Conservation (phyloP, 2,888 invertebrate genomes). For the Branchellion lobata region DNA sequence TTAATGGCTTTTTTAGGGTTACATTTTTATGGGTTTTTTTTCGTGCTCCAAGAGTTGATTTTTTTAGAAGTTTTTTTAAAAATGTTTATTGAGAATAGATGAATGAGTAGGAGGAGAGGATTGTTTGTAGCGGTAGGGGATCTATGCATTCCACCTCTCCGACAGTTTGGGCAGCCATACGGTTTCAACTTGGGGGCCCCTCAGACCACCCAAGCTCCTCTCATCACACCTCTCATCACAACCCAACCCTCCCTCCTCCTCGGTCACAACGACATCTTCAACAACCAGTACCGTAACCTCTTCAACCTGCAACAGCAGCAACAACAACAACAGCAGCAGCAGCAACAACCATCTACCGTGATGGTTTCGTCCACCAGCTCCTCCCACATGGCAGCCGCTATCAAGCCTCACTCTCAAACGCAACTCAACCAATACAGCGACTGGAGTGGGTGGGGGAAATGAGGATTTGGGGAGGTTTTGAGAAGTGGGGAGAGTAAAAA, state of each 20-base stretch:
- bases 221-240: constrained; percentile 54
- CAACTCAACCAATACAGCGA: constrained; percentile 49
- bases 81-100: not conserved
- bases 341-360: constrained; percentile 69
- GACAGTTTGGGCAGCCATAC: constrained; percentile 49
- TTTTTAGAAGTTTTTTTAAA: too few relatives aligned
- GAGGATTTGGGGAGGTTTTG: too few relatives aligned
- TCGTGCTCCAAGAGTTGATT: too few relatives aligned
- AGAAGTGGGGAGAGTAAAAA: too few relatives aligned
- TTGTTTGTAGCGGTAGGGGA: not conserved
- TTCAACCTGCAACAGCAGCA: constrained; percentile 31
- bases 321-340: constrained; percentile 40
- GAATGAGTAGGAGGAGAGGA: not conserved
- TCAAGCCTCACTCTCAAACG: constrained; percentile 66
- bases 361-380: constrained; percentile 80
- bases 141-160: not conserved
- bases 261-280: constrained; percentile 38
- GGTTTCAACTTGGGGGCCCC: constrained; percentile 50
- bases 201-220: constrained; percentile 45
- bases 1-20: too few relatives aligned
- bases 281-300: constrained; percentile 48
- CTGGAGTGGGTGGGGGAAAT: constrained; percentile 27
- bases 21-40: too few relatives aligned
- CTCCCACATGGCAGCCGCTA: constrained; percentile 83
- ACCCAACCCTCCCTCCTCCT: constrained; percentile 55